Percentiles rank a stretch among this genome's conserved stretches.
Conservation (phyloP, 2,113 vertebrate genomes). For the Ptychochromis oligacanthus region DNA sequence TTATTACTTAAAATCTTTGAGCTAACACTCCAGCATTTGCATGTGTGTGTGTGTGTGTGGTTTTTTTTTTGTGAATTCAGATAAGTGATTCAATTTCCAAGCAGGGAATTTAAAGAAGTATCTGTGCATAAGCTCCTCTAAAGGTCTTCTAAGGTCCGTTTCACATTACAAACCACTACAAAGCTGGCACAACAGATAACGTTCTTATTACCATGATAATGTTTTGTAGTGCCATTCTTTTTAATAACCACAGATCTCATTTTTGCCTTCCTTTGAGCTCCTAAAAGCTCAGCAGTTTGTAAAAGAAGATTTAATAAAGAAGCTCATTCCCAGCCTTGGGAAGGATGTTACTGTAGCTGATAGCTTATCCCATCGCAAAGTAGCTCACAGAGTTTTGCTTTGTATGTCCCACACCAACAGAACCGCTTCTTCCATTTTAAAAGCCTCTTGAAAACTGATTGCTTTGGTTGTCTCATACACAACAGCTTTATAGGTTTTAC, state of each 20-base stretch:
- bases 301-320: constrained; percentile 44
- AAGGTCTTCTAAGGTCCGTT: constrained; percentile 29
- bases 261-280: constrained; percentile 41
- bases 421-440: background rate
- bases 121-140: constrained; percentile 5
- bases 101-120: background rate
- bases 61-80: background rate
- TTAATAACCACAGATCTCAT: constrained; percentile 53
- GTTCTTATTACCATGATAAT: constrained; percentile 40
- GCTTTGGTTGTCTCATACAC: background rate
- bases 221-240: constrained; percentile 54
- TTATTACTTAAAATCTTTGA: background rate
- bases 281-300: constrained; percentile 23
- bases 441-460: constrained; percentile 17
- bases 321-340: background rate
- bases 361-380: constrained; percentile 15
- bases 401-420: background rate
- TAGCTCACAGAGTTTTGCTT: constrained; percentile 16
- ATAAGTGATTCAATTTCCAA: background rate
- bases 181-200: constrained; percentile 44
- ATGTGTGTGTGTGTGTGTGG: background rate
- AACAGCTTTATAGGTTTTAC: background rate
- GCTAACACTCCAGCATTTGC: background rate
- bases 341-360: constrained; percentile 25
- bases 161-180: constrained; percentile 20